These are phyloP conservation scores for Amphipyra berbera DNA, from an alignment of 2,888 invertebrate species.

Conservation along the genomic window DNA sequence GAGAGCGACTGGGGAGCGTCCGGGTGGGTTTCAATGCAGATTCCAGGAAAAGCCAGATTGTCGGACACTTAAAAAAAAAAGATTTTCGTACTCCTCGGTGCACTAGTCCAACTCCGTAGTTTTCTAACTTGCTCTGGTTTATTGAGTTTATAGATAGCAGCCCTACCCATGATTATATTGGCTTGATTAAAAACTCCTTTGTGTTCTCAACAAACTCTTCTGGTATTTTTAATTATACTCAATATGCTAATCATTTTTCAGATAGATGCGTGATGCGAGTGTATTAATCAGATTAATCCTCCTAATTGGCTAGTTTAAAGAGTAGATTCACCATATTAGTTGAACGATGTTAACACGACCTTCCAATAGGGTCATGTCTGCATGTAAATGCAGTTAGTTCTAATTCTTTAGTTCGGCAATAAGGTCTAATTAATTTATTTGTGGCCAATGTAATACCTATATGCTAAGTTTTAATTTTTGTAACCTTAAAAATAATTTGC, in stretches of 20 bases:
- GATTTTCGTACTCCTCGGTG: too few species aligned
- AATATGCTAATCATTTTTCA: constrained; percentile 13
- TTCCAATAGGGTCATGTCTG: too few species aligned
- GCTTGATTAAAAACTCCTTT: not conserved
- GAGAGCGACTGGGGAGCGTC: not conserved
- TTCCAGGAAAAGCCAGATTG: not conserved
- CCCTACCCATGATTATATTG: not conserved
- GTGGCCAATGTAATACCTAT: constrained; percentile 17
- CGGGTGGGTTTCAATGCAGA: not conserved
- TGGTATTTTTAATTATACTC: constrained; percentile 8
- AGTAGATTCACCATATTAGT: constrained; percentile 18
- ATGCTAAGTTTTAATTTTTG: constrained; percentile 9
- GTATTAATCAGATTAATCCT: constrained; percentile 14
- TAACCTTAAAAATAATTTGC: too few species aligned
- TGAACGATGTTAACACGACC: constrained; percentile 17
- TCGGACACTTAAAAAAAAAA: too few species aligned
- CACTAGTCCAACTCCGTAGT: too few species aligned
- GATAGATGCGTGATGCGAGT: constrained; percentile 33
- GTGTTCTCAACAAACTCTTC: not conserved
- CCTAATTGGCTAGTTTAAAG: constrained; percentile 12
- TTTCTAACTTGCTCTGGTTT: too few species aligned
- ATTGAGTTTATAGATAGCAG: too few species aligned
- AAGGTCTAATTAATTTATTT: constrained; percentile 8
- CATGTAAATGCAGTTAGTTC: not conserved
- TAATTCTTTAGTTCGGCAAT: constrained; percentile 8